Evolutionary conservation across 2,797 vertebrate species (phyloP), one percentile per base, ranked within the genome.

Genomic region (Enteromius unitaeniatus): DNA sequence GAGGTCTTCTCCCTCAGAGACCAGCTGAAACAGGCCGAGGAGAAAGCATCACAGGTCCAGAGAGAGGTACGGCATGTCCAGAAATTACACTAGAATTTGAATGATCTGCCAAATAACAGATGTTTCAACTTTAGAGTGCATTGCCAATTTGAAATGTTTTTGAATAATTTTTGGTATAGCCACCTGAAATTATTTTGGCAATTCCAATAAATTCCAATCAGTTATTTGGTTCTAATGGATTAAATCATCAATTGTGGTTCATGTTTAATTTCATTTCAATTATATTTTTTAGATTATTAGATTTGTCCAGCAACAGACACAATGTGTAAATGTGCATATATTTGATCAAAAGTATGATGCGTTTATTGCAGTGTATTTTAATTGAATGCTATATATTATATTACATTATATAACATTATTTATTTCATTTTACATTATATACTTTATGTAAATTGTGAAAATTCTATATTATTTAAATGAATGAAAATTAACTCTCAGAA

Each of bases 1-100:
- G 93, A 93, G 74, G 86, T 94, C 40, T 84, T 67, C 11, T 51
- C 83, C 65, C 92, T 96, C 75, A 90, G 86, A 86, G 87, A 92
- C 60, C 93, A 93, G 55, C 91, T 95, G 80, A 90, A 72, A 45
- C 90, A 89, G 76, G 93, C 94, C 0, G 92, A 95, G 84, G 93
- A 94, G 86, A 89, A 84, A 55, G 92, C 93, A 7, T 84, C 86
- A 37, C 86, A 78, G 31, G 94, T 94, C 11, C 93, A 95, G 88
- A 91, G 60, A 64, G 87, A 95, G 92, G 95, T 95, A 86, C 5
- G 9, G 3, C 21, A 58, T 45, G 6, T 14, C 13, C 2, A 7
- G 14, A 15, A 28, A 28, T 28, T 62, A 62, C 14, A 28, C 14
- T 40, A 26, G 2, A 28, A 1, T 45, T n/a, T 9, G 2, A 62